Percentiles rank a stretch among this genome's conserved stretches.
Conservation (phyloP, 2,888 invertebrate species). For the Beris chalybata region DNA sequence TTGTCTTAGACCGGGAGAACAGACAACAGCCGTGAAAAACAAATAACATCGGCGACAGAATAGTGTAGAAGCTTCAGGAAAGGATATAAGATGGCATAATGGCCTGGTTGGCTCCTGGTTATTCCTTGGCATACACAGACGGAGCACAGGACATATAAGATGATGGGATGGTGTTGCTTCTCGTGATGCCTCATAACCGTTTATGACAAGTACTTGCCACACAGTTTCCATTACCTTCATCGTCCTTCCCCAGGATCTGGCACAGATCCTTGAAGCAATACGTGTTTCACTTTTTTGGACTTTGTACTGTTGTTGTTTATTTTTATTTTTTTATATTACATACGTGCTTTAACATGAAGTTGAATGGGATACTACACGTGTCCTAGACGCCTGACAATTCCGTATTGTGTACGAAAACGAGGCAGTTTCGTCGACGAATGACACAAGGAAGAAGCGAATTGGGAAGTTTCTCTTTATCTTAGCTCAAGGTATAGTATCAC, state of each 20-base stretch:
- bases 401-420: conserved; percentile 35
- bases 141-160: neutral
- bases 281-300: neutral
- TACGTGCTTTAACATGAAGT: neutral
- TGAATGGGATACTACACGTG: conserved; percentile 8
- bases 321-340: conserved; percentile 2
- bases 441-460: neutral
- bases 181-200: conserved; percentile 35
- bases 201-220: conserved; percentile 34
- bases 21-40: no score
- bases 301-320: neutral
- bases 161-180: conserved; percentile 17
- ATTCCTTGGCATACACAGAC: no score
- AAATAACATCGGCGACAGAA: no score
- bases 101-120: no score
- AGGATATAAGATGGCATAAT: no score
- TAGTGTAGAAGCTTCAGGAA: no score
- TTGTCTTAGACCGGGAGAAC: no score
- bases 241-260: neutral
- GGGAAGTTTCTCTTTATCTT: conserved; percentile 6
- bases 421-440: conserved; percentile 18
- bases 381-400: conserved; percentile 30
- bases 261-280: neutral
- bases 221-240: conserved; percentile 13
- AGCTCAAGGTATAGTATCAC: conserved; percentile 19